A percentile compares a stretch with the other conserved stretches of the same genome.
These are phyloP conservation scores for Hypselothyrea guttata DNA, from an alignment of 2,888 invertebrate genomes.

Conservation along the genomic window DNA sequence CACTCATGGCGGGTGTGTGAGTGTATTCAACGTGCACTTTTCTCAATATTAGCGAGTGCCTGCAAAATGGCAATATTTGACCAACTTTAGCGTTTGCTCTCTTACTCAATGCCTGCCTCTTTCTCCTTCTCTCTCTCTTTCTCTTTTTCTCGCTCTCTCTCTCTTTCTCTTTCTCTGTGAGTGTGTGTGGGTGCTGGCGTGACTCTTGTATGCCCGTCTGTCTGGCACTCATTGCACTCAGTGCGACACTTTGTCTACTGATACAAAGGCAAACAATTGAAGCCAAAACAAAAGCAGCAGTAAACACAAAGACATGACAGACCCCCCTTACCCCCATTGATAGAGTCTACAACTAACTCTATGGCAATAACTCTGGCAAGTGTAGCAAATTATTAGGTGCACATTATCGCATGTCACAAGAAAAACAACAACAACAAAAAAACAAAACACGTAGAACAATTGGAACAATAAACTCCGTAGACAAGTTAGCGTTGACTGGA, in stretches of 20 bases:
- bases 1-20: background rate
- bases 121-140: no score
- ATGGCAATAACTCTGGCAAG: conserved; percentile 19
- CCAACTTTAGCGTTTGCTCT: conserved; percentile 50
- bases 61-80: conserved; percentile 48
- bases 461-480: conserved; percentile 10
- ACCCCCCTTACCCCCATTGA: background rate
- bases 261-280: conserved; percentile 55
- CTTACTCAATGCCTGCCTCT: no score
- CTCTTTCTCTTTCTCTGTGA: no score
- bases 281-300: conserved; percentile 43
- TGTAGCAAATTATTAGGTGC: conserved; percentile 63
- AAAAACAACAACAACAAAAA: conserved; percentile 15
- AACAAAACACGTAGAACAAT: conserved; percentile 7
- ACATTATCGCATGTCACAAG: conserved; percentile 37
- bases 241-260: conserved; percentile 74
- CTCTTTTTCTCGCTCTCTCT: no score
- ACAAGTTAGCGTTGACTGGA: conserved; percentile 13
- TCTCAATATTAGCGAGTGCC: conserved; percentile 34
- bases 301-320: conserved; percentile 47
- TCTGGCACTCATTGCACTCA: conserved; percentile 36
- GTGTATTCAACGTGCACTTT: conserved; percentile 12
- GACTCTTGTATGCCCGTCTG: conserved; percentile 27
- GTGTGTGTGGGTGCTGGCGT: conserved; percentile 22
- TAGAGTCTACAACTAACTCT: background rate